Conservation (phyloP, 2,797 vertebrate species). For the Cossypha niveicapilla region DNA sequence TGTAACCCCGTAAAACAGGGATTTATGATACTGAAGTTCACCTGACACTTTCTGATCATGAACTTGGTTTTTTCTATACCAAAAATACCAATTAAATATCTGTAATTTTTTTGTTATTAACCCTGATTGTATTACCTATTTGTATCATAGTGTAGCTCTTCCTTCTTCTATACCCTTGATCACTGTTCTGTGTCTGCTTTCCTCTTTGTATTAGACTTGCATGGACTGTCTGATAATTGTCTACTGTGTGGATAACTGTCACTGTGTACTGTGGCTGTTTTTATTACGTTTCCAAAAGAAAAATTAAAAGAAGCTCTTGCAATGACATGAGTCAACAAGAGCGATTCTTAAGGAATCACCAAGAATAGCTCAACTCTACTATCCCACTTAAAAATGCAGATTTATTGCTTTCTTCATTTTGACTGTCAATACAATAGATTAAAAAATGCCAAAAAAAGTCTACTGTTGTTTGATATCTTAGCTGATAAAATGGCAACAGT, state of each 20-base stretch:
- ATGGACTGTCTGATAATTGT: background rate
- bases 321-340: background rate
- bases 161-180: background rate
- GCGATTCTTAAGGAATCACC: background rate
- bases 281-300: background rate
- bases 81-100: background rate
- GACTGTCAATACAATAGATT: background rate
- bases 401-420: background rate
- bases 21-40: background rate
- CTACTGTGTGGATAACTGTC: background rate
- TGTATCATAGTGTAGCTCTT: background rate
- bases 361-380: background rate
- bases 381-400: background rate
- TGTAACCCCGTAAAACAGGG: background rate
- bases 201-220: background rate
- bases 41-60: background rate
- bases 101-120: background rate
- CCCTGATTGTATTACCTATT: background rate
- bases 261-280: background rate
- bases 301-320: background rate
- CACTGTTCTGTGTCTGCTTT: background rate
- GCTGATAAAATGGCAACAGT: background rate
- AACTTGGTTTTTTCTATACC: background rate
- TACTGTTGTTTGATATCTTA: background rate
- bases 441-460: background rate